Evolutionary conservation across 2,797 vertebrate species (phyloP).

Genomic region (Chrysocyon brachyurus): DNA sequence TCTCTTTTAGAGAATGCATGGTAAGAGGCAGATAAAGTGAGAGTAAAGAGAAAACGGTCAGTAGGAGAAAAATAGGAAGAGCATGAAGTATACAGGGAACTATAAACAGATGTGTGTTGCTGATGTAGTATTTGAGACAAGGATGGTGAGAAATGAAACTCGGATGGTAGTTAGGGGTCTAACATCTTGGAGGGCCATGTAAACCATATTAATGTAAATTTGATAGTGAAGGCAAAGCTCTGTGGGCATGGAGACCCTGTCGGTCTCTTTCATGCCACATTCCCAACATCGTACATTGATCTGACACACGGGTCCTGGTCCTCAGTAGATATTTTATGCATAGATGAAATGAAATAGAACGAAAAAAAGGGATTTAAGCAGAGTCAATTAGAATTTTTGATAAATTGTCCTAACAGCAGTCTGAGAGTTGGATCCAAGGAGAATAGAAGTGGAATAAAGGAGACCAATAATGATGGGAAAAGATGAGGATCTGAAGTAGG

Average conservation of each 20-base stretch:
- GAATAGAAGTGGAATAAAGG: neutral
- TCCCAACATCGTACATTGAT: neutral
- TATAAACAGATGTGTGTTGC: neutral
- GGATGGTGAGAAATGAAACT: neutral
- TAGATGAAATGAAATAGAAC: neutral
- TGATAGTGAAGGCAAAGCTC: neutral
- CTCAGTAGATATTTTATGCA: neutral
- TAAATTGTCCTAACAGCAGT: neutral
- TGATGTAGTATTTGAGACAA: neutral
- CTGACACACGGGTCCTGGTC: neutral
- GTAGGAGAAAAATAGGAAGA: neutral
- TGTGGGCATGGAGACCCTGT: neutral
- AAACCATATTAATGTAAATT: neutral
- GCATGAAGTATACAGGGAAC: neutral
- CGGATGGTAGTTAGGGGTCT: neutral
- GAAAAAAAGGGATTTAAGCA: neutral
- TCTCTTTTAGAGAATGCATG: neutral
- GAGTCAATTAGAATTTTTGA: neutral
- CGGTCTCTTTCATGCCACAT: neutral
- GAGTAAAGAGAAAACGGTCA: neutral
- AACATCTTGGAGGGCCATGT: neutral
- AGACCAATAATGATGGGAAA: neutral
- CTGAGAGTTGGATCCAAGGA: neutral
- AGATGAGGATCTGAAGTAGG: neutral
- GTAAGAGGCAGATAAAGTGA: neutral